Percentiles rank a stretch among this genome's conserved stretches.
Conservation (phyloP, 2,113 vertebrate species). For the Phocoena phocoena region DNA sequence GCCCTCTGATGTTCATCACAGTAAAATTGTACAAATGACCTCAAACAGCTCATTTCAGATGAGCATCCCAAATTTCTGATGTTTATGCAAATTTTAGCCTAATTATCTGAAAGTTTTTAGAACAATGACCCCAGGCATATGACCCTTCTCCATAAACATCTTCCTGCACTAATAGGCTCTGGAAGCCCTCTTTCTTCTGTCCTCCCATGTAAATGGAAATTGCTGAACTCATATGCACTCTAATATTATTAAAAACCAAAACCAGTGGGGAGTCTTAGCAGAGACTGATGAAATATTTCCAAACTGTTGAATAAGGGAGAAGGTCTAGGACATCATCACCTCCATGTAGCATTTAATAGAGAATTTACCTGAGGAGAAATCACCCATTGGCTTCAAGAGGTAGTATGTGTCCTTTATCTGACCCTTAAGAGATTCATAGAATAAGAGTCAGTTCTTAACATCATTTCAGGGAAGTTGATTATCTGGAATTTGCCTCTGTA, state of each 20-base stretch:
- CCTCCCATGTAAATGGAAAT: conserved; percentile 43
- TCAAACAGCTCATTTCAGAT: conserved; percentile 30
- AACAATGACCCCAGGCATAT: conserved; percentile 43
- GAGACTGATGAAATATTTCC: conserved; percentile 15
- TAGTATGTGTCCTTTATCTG: background rate
- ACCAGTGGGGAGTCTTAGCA: conserved; percentile 36
- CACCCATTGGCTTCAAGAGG: background rate
- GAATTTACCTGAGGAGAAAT: background rate
- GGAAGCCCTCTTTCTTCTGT: background rate
- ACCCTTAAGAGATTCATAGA: background rate
- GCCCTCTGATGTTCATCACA: background rate
- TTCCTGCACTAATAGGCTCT: conserved; percentile 37
- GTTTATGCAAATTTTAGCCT: conserved; percentile 71
- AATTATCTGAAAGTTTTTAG: conserved; percentile 67
- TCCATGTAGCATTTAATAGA: background rate
- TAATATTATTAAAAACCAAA: conserved; percentile 54
- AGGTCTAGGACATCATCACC: background rate
- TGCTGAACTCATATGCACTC: conserved; percentile 54
- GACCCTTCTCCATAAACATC: conserved; percentile 65
- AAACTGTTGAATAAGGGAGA: background rate
- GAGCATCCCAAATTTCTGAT: conserved; percentile 23
- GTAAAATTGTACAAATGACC: conserved; percentile 42
- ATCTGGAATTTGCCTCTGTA: background rate
- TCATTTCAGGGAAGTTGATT: background rate
- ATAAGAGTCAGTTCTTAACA: background rate